These are phyloP conservation scores for Epizoanthus rinbou DNA, from an alignment of 92 coral and sea anemone genomes.

Conservation along the genomic window DNA sequence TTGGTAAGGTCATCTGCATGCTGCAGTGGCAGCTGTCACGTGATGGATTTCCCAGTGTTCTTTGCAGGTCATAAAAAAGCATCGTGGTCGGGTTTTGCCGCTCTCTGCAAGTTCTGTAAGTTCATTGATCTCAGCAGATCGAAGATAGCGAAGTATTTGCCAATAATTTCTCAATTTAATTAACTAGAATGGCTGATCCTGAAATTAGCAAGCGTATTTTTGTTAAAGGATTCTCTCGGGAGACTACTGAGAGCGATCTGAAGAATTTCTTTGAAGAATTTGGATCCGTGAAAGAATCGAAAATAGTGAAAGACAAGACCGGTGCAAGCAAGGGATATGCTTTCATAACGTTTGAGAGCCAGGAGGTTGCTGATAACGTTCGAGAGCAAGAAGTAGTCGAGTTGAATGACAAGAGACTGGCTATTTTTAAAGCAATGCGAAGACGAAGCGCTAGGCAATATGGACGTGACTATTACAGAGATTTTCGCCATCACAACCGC, in stretches of 20 bases:
- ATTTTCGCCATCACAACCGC: conserved; percentile 73
- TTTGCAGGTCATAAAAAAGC: conserved; percentile 29
- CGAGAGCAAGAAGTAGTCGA: conserved; percentile 82
- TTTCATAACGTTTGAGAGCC: conserved; percentile 96
- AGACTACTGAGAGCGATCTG: conserved; percentile 95
- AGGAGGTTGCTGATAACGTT: conserved; percentile 85
- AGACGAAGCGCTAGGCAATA: conserved; percentile 81
- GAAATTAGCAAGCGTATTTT: conserved; percentile 92
- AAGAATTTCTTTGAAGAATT: conserved; percentile 86
- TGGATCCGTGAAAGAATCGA: conserved; percentile 90
- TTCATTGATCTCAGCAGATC: neutral
- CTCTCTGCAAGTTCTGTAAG: conserved; percentile 36
- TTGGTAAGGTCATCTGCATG: no score
- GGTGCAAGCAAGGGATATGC: conserved; percentile 98
- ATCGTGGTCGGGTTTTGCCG: conserved; percentile 37
- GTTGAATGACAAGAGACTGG: conserved; percentile 88
- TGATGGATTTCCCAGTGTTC: conserved; percentile 46
- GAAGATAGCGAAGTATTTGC: neutral
- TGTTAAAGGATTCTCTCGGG: conserved; percentile 95
- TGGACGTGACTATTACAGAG: conserved; percentile 66
- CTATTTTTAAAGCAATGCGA: conserved; percentile 85
- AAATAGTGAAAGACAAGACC: conserved; percentile 94
- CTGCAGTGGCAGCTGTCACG: conserved; percentile 21
- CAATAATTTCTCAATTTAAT: conserved; percentile 21
- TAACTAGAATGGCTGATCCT: conserved; percentile 69